Evolutionary conservation across 1,140 invertebrate genomes (phyloP), one percentile per base, ranked within the genome.

Genomic region (Aphaenogaster rudis): DNA sequence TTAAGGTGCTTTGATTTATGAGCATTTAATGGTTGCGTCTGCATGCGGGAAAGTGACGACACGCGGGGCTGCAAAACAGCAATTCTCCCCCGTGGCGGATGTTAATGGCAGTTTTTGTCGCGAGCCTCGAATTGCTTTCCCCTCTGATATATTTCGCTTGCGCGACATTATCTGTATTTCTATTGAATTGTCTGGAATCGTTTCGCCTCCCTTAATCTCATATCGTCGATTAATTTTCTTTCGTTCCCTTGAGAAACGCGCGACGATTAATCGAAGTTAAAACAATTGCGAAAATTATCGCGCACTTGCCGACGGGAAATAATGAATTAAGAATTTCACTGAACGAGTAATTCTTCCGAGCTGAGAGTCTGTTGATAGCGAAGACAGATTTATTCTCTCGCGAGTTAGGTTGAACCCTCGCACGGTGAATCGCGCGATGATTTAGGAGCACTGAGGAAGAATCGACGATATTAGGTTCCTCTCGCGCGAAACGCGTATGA

Each of bases 41-140:
- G 80, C 69, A 84, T 84, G 80, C 80, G 69, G 71, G 42, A 76
- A 45, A 74, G 80, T 76, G 80, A 81, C 64, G 78, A 84, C 39
- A 84, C 80, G 54, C 67, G 33, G 4, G 42, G 11, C 33, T 63
- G 69, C 80, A 84, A 84, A 84, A 84, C 54, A 76, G 45, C 80
- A 76, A 61, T 63, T 84, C 54, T 76, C 80, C 80, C 69, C n/a
- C 67, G 54, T 76, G 69, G 69, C 80, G 69, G 80, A 84, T 84
- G 80, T 84, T 84, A 84, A 84, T 84, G 80, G 80, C 69, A 84
- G 54, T 76, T 84, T 84, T 84, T 84, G 80, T 17, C 52, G 54
- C 67, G 42, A 61, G 54, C 13, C 69, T 76, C 80, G 69, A 61
- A 76, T 76, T 84, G 69, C 80, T 74, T 84, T 76, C 69, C 54